Conservation (phyloP, 2,888 invertebrate genomes). For the Cerastis leucographa region DNA sequence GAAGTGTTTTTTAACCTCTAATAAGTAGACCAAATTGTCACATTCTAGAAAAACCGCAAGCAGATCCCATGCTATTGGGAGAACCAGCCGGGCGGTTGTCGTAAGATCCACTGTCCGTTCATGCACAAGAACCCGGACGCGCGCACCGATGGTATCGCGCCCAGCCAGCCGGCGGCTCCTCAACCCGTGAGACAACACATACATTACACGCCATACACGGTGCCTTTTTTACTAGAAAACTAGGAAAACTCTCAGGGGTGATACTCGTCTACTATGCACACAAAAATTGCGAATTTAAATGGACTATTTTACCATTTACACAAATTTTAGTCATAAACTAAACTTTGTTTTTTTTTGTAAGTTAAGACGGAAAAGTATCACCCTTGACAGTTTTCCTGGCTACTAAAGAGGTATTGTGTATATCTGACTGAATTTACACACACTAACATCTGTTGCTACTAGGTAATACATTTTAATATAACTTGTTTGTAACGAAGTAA, state of each 20-base stretch:
- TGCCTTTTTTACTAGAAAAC: conserved; percentile 55
- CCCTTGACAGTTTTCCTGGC: conserved; percentile 58
- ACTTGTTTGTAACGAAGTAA: background rate
- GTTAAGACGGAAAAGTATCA: conserved; percentile 15
- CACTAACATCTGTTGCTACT: conserved; percentile 26
- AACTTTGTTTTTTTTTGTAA: background rate
- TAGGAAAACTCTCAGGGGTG: conserved; percentile 59
- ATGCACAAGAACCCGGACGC: conserved; percentile 92
- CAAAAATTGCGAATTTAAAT: background rate
- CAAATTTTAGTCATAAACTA: background rate
- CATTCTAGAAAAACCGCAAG: conserved; percentile 94
- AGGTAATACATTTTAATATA: conserved; percentile 7
- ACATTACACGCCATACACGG: conserved; percentile 58
- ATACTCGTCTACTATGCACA: background rate
- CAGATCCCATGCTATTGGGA: conserved; percentile 97
- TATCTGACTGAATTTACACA: conserved; percentile 54
- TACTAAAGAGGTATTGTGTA: conserved; percentile 58
- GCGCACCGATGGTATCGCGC: conserved; percentile 87
- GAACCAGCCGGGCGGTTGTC: conserved; percentile 95
- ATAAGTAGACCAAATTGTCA: conserved; percentile 26
- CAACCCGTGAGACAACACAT: conserved; percentile 64
- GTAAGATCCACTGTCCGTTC: conserved; percentile 96
- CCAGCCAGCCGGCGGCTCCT: conserved; percentile 82
- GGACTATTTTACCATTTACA: background rate
- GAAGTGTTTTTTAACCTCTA: conserved; percentile 4